phyloP scores from a whole-genome alignment of 1,140 invertebrate genomes.

The Rhyacophila brunnea region DNA sequence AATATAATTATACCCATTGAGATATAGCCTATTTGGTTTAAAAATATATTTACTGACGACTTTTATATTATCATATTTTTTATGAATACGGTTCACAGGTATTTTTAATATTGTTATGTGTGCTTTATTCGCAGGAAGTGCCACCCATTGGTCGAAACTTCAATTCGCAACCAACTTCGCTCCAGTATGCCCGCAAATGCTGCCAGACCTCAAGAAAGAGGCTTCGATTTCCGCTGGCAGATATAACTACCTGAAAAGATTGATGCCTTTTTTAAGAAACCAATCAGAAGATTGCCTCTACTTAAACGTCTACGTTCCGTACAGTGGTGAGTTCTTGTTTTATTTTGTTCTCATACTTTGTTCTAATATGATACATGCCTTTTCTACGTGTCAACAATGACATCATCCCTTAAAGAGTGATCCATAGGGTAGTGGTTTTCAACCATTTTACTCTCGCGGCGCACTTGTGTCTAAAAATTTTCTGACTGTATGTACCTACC shows the following conservation, averaged over 20 bases:
- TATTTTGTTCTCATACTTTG: neutral
- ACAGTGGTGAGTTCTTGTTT: constrained; percentile 56
- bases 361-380: neutral
- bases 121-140: constrained; percentile 52
- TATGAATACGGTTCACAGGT: no score
- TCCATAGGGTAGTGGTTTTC: no score
- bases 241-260: constrained; percentile 65
- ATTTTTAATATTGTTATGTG: no score
- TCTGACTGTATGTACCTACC: no score
- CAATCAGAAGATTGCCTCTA: constrained; percentile 92
- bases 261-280: constrained; percentile 71
- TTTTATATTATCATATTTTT: no score
- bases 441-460: no score
- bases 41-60: no score
- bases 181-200: constrained; percentile 81
- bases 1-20: no score
- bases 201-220: constrained; percentile 61
- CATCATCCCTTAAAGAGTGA: no score
- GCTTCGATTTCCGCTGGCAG: constrained; percentile 62
- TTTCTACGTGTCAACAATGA: no score
- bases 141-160: constrained; percentile 70
- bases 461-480: no score
- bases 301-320: constrained; percentile 90
- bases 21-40: no score
- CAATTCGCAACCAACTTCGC: constrained; percentile 71